These are phyloP conservation scores for Drosophila neocordata DNA, from an alignment of 1,140 invertebrate species.

Conservation along the genomic window DNA sequence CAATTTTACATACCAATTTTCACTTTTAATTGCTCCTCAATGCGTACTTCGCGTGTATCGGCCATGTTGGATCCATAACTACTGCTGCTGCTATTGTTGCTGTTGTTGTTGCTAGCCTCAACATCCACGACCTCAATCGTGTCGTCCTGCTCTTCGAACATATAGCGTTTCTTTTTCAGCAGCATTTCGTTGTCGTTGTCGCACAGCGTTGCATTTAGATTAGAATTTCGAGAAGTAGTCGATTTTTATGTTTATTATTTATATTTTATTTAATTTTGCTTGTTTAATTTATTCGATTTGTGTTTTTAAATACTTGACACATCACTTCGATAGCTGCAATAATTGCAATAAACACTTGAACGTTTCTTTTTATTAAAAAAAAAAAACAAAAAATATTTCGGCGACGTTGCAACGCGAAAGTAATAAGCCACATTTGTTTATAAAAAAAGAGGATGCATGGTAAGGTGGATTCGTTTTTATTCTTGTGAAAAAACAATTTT, in stretches of 20 bases:
- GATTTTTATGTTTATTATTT: background rate
- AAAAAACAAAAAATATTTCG: slow-evolving; percentile 22
- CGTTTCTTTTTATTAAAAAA: slow-evolving; percentile 11
- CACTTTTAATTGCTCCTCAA: slow-evolving; percentile 93
- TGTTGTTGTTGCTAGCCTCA: slow-evolving; percentile 69
- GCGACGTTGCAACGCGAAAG: slow-evolving; percentile 5
- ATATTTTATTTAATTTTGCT: background rate
- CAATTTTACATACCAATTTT: slow-evolving; percentile 90
- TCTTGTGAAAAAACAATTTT: background rate
- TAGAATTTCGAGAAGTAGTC: slow-evolving; percentile 38
- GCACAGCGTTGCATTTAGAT: slow-evolving; percentile 59
- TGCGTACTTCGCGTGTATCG: slow-evolving; percentile 92
- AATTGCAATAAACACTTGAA: slow-evolving; percentile 27
- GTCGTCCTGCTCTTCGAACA: slow-evolving; percentile 77
- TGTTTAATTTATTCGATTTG: slow-evolving; percentile 28
- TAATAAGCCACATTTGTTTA: slow-evolving; percentile 3
- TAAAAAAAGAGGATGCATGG: background rate
- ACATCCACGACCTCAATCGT: slow-evolving; percentile 58
- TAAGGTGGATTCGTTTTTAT: background rate
- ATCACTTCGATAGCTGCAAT: slow-evolving; percentile 35
- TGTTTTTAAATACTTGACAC: slow-evolving; percentile 38
- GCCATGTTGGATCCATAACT: slow-evolving; percentile 93
- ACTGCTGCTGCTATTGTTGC: slow-evolving; percentile 63
- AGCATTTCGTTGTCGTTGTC: slow-evolving; percentile 70
- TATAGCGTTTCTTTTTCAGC: slow-evolving; percentile 81